Conservation (phyloP, 2,888 invertebrate species). For the Meteorus cinctellus region DNA sequence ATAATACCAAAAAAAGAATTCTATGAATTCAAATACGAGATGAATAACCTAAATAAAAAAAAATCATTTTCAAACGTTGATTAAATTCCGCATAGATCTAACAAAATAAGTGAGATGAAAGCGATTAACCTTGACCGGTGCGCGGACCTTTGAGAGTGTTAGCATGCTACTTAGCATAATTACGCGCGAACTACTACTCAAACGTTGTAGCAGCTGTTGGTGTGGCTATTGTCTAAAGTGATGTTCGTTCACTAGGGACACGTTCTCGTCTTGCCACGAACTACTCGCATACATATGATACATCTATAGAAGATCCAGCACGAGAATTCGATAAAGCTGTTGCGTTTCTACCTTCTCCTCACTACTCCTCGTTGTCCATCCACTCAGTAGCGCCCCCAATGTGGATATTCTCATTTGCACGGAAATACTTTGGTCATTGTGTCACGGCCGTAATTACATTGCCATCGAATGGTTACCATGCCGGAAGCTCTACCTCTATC, state of each 20-base stretch:
- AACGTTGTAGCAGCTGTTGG: conserved; percentile 8
- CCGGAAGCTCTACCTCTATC: conserved; percentile 43
- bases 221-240: conserved; percentile 17
- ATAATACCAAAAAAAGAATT: too few species aligned
- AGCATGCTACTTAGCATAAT: conserved; percentile 42
- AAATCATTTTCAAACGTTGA: conserved; percentile 30
- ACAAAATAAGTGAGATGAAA: not conserved
- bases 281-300: conserved; percentile 3
- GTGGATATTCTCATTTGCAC: not conserved
- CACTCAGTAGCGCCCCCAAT: not conserved
- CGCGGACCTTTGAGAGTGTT: conserved; percentile 40
- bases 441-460: conserved; percentile 39
- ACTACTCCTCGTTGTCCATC: not conserved
- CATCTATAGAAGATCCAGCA: not conserved
- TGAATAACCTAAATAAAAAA: not conserved
- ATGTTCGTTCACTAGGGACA: conserved; percentile 36
- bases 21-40: too few species aligned
- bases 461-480: conserved; percentile 34
- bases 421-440: conserved; percentile 38
- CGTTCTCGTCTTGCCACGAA: conserved; percentile 29
- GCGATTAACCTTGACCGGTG: conserved; percentile 15
- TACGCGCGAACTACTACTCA: conserved; percentile 30
- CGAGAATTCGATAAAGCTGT: not conserved
- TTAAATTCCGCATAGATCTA: not conserved
- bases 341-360: not conserved